Conservation (phyloP, 2,888 invertebrate species). For the Thymelicus acteon region DNA sequence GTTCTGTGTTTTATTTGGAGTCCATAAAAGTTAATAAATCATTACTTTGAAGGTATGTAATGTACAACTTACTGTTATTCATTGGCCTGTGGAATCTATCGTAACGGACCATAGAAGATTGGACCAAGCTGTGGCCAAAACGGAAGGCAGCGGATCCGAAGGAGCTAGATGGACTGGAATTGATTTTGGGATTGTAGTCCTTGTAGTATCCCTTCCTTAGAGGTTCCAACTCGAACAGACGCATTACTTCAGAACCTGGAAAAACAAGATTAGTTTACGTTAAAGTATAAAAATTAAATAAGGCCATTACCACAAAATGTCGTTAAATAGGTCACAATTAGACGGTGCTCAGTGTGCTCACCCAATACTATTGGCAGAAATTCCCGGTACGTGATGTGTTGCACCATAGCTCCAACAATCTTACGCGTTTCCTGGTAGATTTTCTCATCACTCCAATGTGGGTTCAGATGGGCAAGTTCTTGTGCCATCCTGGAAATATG, state of each 20-base stretch:
- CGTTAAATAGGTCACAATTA: neutral
- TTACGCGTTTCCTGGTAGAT: constrained; percentile 93
- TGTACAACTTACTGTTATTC: constrained; percentile 87
- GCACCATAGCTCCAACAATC: constrained; percentile 92
- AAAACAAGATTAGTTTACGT: neutral
- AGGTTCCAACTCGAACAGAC: constrained; percentile 90
- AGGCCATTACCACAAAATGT: no score
- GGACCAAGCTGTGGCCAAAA: constrained; percentile 94
- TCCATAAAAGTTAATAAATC: no score
- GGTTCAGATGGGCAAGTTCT: constrained; percentile 89
- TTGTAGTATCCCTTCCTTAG: constrained; percentile 88
- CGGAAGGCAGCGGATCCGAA: constrained; percentile 94
- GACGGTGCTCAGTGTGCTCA: constrained; percentile 47
- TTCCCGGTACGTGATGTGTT: constrained; percentile 93
- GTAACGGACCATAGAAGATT: constrained; percentile 89
- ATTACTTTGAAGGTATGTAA: no score
- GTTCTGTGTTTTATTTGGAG: no score
- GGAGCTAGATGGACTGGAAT: constrained; percentile 91
- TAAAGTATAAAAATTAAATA: no score
- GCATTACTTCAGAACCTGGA: constrained; percentile 89
- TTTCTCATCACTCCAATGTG: constrained; percentile 95
- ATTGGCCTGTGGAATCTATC: constrained; percentile 88
- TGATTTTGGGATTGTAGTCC: constrained; percentile 88
- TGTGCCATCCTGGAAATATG: constrained; percentile 86
- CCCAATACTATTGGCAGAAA: constrained; percentile 92